Conservation (phyloP, 2,888 invertebrate species). For the Caenorhabditis sulstoni region DNA sequence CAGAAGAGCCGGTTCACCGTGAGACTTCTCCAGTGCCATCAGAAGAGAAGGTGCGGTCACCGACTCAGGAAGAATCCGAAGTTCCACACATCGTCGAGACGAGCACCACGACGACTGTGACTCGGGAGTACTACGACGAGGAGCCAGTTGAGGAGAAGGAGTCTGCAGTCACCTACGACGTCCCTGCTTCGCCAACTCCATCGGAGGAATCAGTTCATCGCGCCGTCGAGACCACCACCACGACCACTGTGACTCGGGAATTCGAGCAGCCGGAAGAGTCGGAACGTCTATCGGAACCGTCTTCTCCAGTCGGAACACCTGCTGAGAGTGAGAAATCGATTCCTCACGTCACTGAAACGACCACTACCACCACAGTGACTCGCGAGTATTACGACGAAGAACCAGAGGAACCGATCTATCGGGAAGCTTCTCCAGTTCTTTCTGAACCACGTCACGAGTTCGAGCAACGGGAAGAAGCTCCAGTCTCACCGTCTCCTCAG, state of each 20-base stretch:
- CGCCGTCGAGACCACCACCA: conserved; percentile 19
- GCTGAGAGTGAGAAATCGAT: conserved; percentile 10
- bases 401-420: too few relatives aligned
- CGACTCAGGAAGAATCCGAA: too few relatives aligned
- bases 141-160: neutral
- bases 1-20: neutral
- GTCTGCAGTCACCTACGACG: too few relatives aligned
- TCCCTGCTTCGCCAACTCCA: neutral
- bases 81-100: conserved; percentile 8
- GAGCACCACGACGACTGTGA: conserved; percentile 15
- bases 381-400: conserved; percentile 23
- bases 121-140: conserved; percentile 19
- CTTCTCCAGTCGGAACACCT: neutral
- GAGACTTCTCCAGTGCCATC: neutral
- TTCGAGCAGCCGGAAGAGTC: neutral
- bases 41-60: neutral
- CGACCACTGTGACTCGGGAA: conserved; percentile 9
- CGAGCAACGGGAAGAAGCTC: neutral
- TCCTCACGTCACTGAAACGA: conserved; percentile 23
- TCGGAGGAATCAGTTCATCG: conserved; percentile 20
- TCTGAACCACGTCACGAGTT: too few relatives aligned
- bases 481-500: neutral
- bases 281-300: neutral
- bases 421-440: too few relatives aligned
- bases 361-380: conserved; percentile 39